These are phyloP conservation scores for Heliconius cydno DNA, from an alignment of 2,888 invertebrate genomes.

Conservation along the genomic window DNA sequence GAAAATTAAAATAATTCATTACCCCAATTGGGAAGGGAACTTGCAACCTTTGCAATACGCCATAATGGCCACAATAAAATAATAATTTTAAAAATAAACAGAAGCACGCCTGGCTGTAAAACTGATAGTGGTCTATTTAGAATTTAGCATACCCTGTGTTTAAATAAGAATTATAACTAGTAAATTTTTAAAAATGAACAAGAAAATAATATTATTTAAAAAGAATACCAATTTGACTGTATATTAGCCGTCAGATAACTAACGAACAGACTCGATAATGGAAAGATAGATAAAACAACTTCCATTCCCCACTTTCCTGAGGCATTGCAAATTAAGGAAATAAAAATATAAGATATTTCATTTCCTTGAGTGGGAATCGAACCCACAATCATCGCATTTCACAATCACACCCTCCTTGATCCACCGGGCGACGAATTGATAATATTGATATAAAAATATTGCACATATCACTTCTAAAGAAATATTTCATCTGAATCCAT, in stretches of 20 bases:
- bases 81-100: no score
- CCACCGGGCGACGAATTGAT: neutral
- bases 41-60: no score
- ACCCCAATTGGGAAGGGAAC: no score
- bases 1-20: no score
- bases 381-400: neutral
- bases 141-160: neutral
- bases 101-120: no score
- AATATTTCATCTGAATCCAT: neutral
- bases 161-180: neutral
- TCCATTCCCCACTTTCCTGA: no score
- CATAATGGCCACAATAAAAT: no score
- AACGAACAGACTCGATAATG: neutral
- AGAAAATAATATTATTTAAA: neutral
- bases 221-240: neutral
- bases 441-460: neutral
- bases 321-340: no score
- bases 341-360: no score
- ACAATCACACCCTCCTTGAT: no score
- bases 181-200: neutral
- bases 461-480: neutral
- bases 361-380: no score
- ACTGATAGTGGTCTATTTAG: neutral
- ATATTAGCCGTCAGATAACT: neutral
- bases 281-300: no score